These are phyloP conservation scores for Halichoerus grypus DNA, from an alignment of 2,113 vertebrate genomes.

Conservation along the genomic window DNA sequence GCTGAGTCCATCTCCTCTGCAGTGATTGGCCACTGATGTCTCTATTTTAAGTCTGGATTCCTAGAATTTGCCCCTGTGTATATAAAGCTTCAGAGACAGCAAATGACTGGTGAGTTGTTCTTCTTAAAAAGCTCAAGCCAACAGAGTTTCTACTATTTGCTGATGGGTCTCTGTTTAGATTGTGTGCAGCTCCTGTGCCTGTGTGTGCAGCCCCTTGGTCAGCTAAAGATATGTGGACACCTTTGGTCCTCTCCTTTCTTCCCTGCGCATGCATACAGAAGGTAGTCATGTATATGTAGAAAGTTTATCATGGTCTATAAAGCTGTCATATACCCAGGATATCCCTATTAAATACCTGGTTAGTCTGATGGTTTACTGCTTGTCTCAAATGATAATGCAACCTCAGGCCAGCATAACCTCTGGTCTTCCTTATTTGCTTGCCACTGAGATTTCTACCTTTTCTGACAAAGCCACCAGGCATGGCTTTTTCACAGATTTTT, in stretches of 20 bases:
- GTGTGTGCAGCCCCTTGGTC: too few relatives aligned
- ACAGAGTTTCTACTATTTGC: background rate
- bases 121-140: background rate
- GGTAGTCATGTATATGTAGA: background rate
- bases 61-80: background rate
- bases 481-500: background rate
- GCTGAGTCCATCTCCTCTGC: too few relatives aligned
- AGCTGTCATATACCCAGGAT: background rate
- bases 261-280: background rate
- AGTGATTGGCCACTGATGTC: background rate
- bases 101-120: background rate
- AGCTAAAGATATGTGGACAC: background rate
- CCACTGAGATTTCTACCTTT: background rate
- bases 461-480: background rate
- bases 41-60: background rate
- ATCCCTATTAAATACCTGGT: background rate
- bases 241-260: background rate
- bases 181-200: background rate
- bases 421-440: background rate
- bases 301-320: background rate
- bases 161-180: background rate
- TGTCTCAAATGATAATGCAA: background rate
- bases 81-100: background rate
- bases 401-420: background rate
- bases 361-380: background rate